Conservation (phyloP, 2,888 invertebrate species). For the Hemistola chrysoprasaria region DNA sequence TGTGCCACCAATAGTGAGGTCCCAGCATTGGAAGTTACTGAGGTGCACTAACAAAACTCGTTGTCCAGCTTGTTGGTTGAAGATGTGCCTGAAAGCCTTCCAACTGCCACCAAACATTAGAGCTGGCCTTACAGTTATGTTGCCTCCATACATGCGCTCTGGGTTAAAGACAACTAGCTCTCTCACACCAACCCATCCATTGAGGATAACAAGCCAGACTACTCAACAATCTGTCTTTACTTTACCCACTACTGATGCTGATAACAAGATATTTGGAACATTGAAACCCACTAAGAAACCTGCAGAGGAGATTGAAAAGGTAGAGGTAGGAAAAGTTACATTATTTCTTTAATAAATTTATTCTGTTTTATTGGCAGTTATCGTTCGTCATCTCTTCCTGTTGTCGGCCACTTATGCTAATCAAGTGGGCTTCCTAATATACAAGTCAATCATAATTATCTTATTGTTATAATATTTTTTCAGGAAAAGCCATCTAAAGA, state of each 20-base stretch:
- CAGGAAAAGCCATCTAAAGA: conserved; percentile 63
- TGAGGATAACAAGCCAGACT: conserved; percentile 44
- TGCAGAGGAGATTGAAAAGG: conserved; percentile 49
- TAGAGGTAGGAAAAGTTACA: conserved; percentile 56
- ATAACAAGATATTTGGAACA: conserved; percentile 61
- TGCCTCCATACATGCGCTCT: conserved; percentile 85
- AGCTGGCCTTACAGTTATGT: conserved; percentile 85
- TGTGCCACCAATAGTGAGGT: conserved; percentile 86
- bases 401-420: too few relatives aligned
- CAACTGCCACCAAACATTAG: conserved; percentile 88
- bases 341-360: too few relatives aligned
- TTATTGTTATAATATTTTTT: conserved; percentile 20
- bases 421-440: too few relatives aligned
- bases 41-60: conserved; percentile 87
- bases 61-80: conserved; percentile 94
- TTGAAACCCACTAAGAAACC: conserved; percentile 58
- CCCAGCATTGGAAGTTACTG: conserved; percentile 86
- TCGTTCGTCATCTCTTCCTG: too few relatives aligned
- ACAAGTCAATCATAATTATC: too few relatives aligned
- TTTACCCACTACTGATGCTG: conserved; percentile 49
- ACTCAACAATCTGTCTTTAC: conserved; percentile 54
- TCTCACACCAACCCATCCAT: conserved; percentile 56
- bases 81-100: conserved; percentile 90
- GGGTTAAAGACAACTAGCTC: conserved; percentile 49
- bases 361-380: too few relatives aligned